Evolutionary conservation across 1,140 invertebrate species (phyloP).

Genomic region (Riptortus pedestris): DNA sequence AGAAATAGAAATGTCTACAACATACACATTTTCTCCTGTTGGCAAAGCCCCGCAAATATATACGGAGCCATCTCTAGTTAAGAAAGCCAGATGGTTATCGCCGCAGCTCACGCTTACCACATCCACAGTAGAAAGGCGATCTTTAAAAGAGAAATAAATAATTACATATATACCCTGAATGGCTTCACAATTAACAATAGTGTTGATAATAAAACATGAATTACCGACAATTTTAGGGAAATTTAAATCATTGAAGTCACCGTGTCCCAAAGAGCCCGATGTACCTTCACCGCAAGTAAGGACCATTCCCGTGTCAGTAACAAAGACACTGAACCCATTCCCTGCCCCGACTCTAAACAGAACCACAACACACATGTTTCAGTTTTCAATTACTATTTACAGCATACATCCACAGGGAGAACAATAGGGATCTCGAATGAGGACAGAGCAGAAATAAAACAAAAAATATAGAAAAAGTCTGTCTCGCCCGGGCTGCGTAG

Average conservation of each 20-base stretch:
- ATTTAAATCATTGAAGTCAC: slow-evolving; percentile 45
- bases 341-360: slow-evolving; percentile 44
- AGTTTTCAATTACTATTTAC: not conserved
- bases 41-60: slow-evolving; percentile 53
- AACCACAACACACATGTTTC: not conserved
- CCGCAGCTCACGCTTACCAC: slow-evolving; percentile 54
- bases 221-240: slow-evolving; percentile 53
- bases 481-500: no score
- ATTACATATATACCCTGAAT: not conserved
- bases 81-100: slow-evolving; percentile 51
- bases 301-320: slow-evolving; percentile 56
- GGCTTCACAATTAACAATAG: slow-evolving; percentile 4
- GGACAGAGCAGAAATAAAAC: no score
- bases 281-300: slow-evolving; percentile 59
- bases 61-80: slow-evolving; percentile 49
- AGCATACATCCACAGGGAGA: not conserved
- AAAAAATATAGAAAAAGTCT: no score
- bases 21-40: slow-evolving; percentile 9
- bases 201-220: no score
- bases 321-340: slow-evolving; percentile 51
- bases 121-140: slow-evolving; percentile 45
- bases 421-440: no score
- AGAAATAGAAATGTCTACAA: no score
- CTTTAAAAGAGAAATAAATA: slow-evolving; percentile 31
- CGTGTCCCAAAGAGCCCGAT: slow-evolving; percentile 55